Base-by-base conservation (phyloP, 1,140 invertebrate genomes). In the Drosophila gunungcola region DNA sequence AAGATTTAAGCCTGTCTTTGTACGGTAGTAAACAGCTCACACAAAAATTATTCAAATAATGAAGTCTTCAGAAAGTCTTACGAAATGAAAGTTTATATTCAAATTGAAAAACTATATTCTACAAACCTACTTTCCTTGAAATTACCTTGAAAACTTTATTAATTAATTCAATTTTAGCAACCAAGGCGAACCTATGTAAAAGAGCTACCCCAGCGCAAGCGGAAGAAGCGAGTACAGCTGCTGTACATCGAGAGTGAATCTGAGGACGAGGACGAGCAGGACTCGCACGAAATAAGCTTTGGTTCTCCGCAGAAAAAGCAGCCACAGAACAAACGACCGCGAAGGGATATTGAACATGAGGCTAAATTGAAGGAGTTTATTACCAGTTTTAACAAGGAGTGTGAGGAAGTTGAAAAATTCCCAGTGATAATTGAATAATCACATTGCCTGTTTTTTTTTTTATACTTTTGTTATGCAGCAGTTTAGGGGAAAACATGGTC, bases 1-100 rank as follows among this genome's bases (percentile, higher is more conserved):
- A 91, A 84, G 90, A 90, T 55, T 57, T n/a, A 32, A 91, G 90
- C 12, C 45, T 43, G 53, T 88, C 90, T 90, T 91, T 84, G 65
- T 49, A 25, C 58, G 90, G 90, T 91, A 91, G 90, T 91, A 91
- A 90, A 73, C 46, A 61, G 80, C 77, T 91, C 70, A 16, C 27
- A 91, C 90, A 91, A 38, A 32, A 21, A 7, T 25, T 11, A 0
- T 1, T 9, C 0, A 21, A 29, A 13, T 25, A 3, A 6, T 16
- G 16, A 11, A 16, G 16, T n/a, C n/a, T n/a, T n/a, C n/a, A n/a
- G n/a, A n/a, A n/a, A n/a, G n/a, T n/a, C n/a, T n/a, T n/a, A n/a
- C n/a, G 16, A 21, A 21, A n/a, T n/a, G 16, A 21, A 21, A 21
- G 16, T 21, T 21, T 21, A 1, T 21, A 21, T 21, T 21, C 16